Evolutionary conservation across 64 coral and sea anemone species (phyloP).

Genomic region (Montipora foliosa): DNA sequence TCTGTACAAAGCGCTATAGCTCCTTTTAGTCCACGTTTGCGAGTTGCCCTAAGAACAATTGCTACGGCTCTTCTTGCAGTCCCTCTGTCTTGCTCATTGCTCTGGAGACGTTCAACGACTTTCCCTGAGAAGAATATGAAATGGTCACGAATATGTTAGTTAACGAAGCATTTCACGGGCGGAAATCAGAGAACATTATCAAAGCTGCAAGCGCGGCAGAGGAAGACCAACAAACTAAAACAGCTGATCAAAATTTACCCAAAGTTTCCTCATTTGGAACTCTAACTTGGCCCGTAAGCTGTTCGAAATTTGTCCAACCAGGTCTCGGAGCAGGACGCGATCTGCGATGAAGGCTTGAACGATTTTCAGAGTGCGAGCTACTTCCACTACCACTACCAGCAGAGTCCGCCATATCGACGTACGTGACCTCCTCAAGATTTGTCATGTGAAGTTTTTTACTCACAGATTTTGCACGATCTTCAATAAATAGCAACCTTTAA

Average conservation of each 20-base stretch:
- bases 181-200: neutral
- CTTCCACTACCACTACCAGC: constrained; percentile 28
- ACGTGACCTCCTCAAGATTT: constrained; percentile 23
- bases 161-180: neutral
- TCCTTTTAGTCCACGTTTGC: neutral
- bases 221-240: neutral
- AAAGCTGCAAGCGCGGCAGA: neutral
- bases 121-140: neutral
- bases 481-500: neutral
- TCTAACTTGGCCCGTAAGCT: too few relatives aligned
- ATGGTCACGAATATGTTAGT: neutral
- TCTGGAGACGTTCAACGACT: neutral
- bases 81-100: neutral
- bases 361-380: neutral
- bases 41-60: constrained; percentile 11
- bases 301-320: neutral
- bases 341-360: neutral
- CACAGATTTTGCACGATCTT: neutral
- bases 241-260: neutral
- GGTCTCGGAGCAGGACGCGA: neutral
- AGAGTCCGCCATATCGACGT: neutral
- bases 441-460: neutral
- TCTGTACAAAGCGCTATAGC: constrained; percentile 23
- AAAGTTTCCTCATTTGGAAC: neutral
- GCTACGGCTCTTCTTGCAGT: constrained; percentile 6